phyloP scores from a whole-genome alignment of 2,888 invertebrate species.

The Ceraclea dissimilis region DNA sequence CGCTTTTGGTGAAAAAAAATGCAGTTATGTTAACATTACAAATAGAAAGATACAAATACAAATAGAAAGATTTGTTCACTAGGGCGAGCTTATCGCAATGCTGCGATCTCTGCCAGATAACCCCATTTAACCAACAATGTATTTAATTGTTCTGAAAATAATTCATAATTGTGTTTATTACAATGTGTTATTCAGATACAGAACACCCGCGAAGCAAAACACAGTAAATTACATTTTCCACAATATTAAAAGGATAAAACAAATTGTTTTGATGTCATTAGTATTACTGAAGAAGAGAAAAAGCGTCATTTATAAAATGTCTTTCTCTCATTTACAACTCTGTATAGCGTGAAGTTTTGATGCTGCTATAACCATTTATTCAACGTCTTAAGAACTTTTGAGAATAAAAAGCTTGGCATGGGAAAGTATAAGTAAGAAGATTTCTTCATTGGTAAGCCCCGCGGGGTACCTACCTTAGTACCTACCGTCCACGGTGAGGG shows the following conservation, averaged over 20 bases:
- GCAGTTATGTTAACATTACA: no score
- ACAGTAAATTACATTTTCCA: not conserved
- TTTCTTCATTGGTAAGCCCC: conserved; percentile 24
- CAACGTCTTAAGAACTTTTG: conserved; percentile 18
- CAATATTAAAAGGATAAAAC: not conserved
- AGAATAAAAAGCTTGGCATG: conserved; percentile 24
- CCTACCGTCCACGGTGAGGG: not conserved
- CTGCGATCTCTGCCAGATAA: no score
- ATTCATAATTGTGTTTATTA: no score
- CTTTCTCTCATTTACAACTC: conserved; percentile 8
- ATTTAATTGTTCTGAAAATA: no score
- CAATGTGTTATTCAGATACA: no score
- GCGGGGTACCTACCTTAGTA: conserved; percentile 10
- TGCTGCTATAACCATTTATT: conserved; percentile 16
- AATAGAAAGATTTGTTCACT: no score
- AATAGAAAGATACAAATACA: no score
- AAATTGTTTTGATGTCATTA: not conserved
- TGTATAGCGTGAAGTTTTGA: conserved; percentile 12
- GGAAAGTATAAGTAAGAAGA: conserved; percentile 26
- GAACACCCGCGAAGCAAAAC: no score
- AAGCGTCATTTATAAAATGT: not conserved
- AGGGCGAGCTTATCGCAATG: no score
- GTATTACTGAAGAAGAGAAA: not conserved
- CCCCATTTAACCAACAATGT: no score
- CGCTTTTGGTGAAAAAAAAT: no score